Evolutionary conservation across 2,797 vertebrate genomes (phyloP), one percentile per base, ranked within the genome.

Genomic region (Crenichthys baileyi): DNA sequence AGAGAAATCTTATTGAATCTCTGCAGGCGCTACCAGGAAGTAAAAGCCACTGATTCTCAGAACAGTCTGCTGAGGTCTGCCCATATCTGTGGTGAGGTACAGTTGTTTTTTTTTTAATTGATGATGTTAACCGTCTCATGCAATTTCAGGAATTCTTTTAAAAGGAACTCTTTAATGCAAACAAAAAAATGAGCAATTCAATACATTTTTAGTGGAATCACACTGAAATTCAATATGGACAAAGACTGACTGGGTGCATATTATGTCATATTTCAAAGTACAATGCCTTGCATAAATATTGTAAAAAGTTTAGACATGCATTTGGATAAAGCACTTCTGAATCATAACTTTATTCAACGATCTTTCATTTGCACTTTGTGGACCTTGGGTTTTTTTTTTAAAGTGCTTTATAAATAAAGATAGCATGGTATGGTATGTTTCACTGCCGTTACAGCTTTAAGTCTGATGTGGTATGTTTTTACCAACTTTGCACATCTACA

Each of bases 1-100:
- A 76, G 26, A 79, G 85, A 90, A 89, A n/a, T 77, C 15, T 22
- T 18, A 12, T 58, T 83, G 26, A 70, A 67, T 58, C 31, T 73
- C 3, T 48, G 53, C 29, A 70, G 36, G 39, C 55, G 31, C 4
- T 81, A 73, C 31, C 56, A 79, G 79, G 83, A 90, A 87, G 71
- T 72, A 56, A 20, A 63, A 61, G n/a, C 31, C 16, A 2, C 73
- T 20, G 1, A 29, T 83, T 85, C 83, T 81, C 24, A 82, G 76
- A 80, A 77, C n/a, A 22, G 44, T 11, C 20, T 39, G 48, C 46
- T 29, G 55, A 73, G 73, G 12, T 55, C 8, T 58, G 5, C 12
- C 24, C 20, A 53, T 11, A 13, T 22, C 20, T 79, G 24, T 58
- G 15, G 61, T 73, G 46, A 79, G 41, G 41, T 29, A 63, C 58